Evolutionary conservation across 2,113 vertebrate species (phyloP), one percentile per base, ranked within the genome.

Genomic region (Gambusia holbrooki): DNA sequence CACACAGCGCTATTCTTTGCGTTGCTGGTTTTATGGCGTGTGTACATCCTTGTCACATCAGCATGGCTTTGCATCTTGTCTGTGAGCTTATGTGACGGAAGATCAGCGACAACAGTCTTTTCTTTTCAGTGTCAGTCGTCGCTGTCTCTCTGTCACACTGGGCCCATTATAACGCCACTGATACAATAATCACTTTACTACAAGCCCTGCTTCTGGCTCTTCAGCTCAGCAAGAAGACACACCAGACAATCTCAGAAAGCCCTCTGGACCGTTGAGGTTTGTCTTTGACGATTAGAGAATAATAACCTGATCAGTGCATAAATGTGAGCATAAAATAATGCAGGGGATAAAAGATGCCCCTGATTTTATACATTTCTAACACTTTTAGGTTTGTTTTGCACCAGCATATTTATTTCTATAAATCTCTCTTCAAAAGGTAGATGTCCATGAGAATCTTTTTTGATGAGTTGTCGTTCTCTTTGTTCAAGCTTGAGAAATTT

Each of bases 61-160:
- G 80, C 19, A 64, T 70, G 30, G 77, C 82, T 85, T 81, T 77
- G 71, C 82, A 69, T 88, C 86, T 80, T 77, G 70, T 87, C 86
- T 89, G 73, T 88, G 88, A 84, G 88, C 84, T 86, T 87, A 87
- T 86, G 88, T 85, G 88, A 89, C 51, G 83, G 82, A 77, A 78
- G 73, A 87, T 85, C 73, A 65, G 73, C 71, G 28, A 88, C 90
- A 92, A 92, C 76, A 86, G 89, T 84, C 88, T 91, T 88, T 92
- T 93, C 90, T 92, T 90, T 84, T 90, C 89, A 72, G 92, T 93
- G 89, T 92, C 92, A 93, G 89, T 73, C 89, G 83, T 84, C 88
- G 66, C 90, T 84, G 81, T 93, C 92, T 80, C 90, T 71, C 76
- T 73, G 60, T 85, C 86, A 93, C 90, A 92, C 90, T 85, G 84